These are phyloP conservation scores for Frieseomelitta varia DNA, from an alignment of 1,140 invertebrate genomes.

Conservation along the genomic window DNA sequence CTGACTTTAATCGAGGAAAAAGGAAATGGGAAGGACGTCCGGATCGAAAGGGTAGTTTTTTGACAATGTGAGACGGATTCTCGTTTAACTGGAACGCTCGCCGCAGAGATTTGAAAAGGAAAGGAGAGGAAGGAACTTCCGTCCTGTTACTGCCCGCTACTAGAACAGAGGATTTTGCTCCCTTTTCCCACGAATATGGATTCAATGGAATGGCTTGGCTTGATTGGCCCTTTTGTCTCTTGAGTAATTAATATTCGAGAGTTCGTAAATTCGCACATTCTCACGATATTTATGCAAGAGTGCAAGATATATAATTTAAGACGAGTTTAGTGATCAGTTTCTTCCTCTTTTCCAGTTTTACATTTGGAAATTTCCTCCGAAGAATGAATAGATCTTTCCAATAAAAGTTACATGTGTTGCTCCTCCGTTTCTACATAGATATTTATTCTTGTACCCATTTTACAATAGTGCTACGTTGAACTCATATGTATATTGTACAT, in stretches of 20 bases:
- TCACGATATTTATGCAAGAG: no score
- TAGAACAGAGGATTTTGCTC: neutral
- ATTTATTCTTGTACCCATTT: no score
- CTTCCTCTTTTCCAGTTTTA: no score
- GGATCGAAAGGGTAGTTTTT: slow-evolving; percentile 22
- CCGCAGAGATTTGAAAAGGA: neutral
- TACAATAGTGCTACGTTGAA: no score
- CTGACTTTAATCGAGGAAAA: slow-evolving; percentile 55
- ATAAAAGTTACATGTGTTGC: no score
- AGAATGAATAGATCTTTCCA: no score
- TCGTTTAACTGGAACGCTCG: neutral
- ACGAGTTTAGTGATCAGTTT: neutral
- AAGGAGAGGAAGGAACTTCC: neutral
- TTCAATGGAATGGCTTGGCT: neutral
- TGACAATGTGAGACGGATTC: neutral
- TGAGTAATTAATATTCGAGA: no score
- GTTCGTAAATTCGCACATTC: no score
- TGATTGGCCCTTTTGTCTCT: neutral
- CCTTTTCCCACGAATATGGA: neutral
- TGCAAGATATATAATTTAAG: no score
- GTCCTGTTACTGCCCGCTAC: neutral
- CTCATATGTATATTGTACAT: no score
- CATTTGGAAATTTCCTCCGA: no score
- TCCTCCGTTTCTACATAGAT: no score
- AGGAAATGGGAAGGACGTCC: slow-evolving; percentile 27